Conservation (phyloP, 2,888 invertebrate species). For the Furcula furcula region DNA sequence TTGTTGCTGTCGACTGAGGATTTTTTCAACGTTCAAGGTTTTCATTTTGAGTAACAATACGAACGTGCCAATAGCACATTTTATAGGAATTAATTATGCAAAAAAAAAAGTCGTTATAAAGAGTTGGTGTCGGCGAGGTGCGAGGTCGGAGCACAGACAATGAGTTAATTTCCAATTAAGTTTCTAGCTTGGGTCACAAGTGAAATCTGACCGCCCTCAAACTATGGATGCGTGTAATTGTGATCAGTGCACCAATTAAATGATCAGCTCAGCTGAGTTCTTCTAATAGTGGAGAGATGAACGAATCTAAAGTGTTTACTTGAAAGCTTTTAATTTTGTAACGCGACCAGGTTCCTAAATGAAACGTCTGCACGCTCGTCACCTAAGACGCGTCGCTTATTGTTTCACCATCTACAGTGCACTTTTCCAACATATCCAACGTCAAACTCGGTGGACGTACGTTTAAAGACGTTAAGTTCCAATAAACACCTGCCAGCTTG, state of each 20-base stretch:
- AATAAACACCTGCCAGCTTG: no score
- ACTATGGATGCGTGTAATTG: conserved; percentile 78
- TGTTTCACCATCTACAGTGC: no score
- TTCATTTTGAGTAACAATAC: conserved; percentile 62
- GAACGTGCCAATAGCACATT: conserved; percentile 70
- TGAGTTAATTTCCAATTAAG: conserved; percentile 62
- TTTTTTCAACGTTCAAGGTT: conserved; percentile 69
- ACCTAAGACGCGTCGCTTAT: no score
- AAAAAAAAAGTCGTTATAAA: conserved; percentile 46
- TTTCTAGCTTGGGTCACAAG: conserved; percentile 67
- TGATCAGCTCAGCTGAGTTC: not conserved
- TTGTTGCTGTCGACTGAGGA: conserved; percentile 62
- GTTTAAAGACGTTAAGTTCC: no score
- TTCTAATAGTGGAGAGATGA: not conserved
- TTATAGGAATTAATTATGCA: conserved; percentile 64
- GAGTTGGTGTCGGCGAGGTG: conserved; percentile 31
- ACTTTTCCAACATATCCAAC: no score
- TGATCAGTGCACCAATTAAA: conserved; percentile 68
- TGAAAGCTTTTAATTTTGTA: no score
- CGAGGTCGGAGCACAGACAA: conserved; percentile 48
- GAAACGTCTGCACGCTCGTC: no score
- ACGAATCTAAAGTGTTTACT: not conserved
- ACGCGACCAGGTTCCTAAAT: not conserved
- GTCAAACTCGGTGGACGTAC: no score
- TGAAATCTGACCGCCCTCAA: conserved; percentile 72